Evolutionary conservation across 2,797 vertebrate species (phyloP).

Genomic region (Mormyrops boulengeri): DNA sequence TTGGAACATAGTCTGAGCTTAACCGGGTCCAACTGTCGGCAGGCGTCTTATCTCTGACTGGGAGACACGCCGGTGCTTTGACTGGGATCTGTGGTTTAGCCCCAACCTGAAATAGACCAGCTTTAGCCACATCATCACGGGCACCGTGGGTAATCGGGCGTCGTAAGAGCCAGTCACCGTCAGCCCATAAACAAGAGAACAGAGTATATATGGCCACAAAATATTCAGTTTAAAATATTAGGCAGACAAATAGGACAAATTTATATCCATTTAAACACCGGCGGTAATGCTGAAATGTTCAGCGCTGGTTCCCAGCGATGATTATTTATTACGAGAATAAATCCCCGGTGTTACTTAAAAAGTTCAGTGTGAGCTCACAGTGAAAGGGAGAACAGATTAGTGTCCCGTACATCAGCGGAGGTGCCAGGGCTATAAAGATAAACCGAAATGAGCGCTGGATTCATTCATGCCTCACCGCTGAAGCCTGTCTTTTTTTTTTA

Average conservation of each 20-base stretch:
- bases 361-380: neutral
- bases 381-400: constrained; percentile 30
- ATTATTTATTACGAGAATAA: neutral
- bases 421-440: constrained; percentile 28
- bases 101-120: neutral
- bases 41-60: neutral
- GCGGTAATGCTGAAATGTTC: neutral
- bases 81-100: neutral
- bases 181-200: neutral
- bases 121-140: neutral
- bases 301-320: neutral
- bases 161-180: neutral
- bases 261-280: neutral
- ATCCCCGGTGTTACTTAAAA: neutral
- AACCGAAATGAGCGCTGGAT: constrained; percentile 29
- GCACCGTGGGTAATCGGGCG: neutral
- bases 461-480: constrained; percentile 13
- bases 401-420: constrained; percentile 17
- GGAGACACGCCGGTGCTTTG: neutral
- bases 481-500: no score
- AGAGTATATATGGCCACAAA: neutral
- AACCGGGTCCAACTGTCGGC: neutral
- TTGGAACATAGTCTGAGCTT: neutral
- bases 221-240: neutral
- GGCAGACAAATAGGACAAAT: neutral